These are phyloP conservation scores for Paguma larvata DNA, from an alignment of 2,797 vertebrate species.

Conservation along the genomic window DNA sequence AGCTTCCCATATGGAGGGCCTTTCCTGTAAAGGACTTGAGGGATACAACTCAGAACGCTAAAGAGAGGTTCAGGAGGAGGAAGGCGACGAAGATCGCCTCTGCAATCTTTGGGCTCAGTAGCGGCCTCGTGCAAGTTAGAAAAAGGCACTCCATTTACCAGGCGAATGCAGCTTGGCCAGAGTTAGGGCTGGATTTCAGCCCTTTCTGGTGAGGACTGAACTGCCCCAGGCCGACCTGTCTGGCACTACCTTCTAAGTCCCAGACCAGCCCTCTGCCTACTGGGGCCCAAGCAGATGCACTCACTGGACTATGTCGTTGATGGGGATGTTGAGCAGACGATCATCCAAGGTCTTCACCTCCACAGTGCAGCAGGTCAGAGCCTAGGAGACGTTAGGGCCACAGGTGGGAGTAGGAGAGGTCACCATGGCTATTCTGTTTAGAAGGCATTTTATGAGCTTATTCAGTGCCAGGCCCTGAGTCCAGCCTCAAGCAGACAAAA, in stretches of 20 bases:
- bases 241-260: not conserved
- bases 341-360: conserved; percentile 94
- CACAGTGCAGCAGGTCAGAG: conserved; percentile 94
- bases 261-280: not conserved
- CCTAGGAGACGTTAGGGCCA: conserved; percentile 86
- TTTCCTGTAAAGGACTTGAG: not conserved
- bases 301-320: conserved; percentile 97
- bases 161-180: not conserved
- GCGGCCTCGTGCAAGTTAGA: not conserved
- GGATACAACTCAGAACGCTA: not conserved
- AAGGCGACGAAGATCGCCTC: not conserved
- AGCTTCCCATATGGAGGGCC: not conserved
- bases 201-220: not conserved
- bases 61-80: not conserved
- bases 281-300: conserved; percentile 76
- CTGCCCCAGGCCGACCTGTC: not conserved
- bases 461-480: not conserved
- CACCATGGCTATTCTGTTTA: not conserved
- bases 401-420: not conserved
- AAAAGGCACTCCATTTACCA: not conserved
- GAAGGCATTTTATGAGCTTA: not conserved
- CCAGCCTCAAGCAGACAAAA: not conserved
- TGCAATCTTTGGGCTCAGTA: not conserved
- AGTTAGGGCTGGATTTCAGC: not conserved
- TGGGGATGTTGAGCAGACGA: conserved; percentile 93